Evolutionary conservation across 2,888 invertebrate species (phyloP).

Genomic region (Microctonus brassicae): DNA sequence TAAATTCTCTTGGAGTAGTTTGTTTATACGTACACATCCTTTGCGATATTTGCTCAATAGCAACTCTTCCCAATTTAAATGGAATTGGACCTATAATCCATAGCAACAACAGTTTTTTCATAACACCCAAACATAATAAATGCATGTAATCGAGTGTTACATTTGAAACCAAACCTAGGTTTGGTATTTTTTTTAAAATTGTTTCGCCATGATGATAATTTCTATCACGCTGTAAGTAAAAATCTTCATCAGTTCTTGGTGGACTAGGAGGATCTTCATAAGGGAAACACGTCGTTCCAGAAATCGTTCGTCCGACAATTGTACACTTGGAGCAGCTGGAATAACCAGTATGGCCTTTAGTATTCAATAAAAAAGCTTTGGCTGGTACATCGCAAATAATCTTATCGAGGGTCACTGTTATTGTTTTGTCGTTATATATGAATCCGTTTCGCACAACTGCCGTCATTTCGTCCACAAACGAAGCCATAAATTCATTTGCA

Average conservation of each 20-base stretch:
- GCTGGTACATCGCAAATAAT: constrained; percentile 1
- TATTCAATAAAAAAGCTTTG: not conserved
- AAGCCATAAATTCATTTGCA: not conserved
- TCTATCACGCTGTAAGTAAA: not conserved
- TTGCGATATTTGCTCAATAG: not conserved
- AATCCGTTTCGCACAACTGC: not conserved
- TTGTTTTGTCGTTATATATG: not conserved
- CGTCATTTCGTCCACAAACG: not conserved
- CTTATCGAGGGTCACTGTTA: not conserved
- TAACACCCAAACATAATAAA: not conserved
- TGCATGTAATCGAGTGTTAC: constrained; percentile 5
- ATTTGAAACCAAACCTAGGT: not conserved
- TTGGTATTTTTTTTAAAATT: not conserved
- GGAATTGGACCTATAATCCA: constrained; percentile 3
- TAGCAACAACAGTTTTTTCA: not conserved
- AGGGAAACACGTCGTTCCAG: too few relatives aligned
- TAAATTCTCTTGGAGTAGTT: constrained; percentile 12
- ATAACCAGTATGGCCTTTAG: constrained; percentile 11
- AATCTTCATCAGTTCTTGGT: constrained; percentile 18
- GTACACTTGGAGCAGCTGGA: constrained; percentile 20
- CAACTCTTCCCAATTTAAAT: not conserved
- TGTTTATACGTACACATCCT: not conserved
- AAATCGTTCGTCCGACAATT: not conserved
- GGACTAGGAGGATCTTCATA: not conserved
- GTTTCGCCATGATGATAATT: constrained; percentile 5